Percentiles rank a stretch among this genome's conserved stretches.
These are phyloP conservation scores for Nephrotoma flavescens DNA, from an alignment of 2,888 invertebrate species.

Conservation along the genomic window DNA sequence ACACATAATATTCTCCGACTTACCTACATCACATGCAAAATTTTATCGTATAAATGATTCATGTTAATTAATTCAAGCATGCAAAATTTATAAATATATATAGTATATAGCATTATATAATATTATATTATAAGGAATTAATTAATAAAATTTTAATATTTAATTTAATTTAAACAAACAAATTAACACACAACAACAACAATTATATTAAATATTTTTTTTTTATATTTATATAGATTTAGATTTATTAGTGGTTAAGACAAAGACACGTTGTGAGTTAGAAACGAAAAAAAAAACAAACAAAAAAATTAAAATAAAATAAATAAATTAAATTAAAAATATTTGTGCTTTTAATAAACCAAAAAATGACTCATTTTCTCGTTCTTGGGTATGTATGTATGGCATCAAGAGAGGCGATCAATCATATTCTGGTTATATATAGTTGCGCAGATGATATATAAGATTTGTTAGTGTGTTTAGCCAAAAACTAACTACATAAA, in stretches of 20 bases:
- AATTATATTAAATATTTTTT: neutral
- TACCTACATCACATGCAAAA: neutral
- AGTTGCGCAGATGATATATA: neutral
- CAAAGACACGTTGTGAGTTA: slow-evolving; percentile 8
- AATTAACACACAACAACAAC: neutral
- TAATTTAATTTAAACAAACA: neutral
- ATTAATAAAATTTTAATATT: neutral
- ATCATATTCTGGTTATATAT: neutral
- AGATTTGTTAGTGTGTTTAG: neutral
- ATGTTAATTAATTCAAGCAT: neutral
- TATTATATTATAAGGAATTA: neutral
- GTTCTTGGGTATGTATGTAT: neutral
- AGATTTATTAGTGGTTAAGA: slow-evolving; percentile 5
- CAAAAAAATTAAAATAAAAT: neutral
- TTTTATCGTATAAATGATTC: neutral
- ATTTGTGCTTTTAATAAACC: neutral
- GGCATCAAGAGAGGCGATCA: neutral
- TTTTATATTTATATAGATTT: neutral
- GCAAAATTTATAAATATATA: neutral
- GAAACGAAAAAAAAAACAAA: neutral
- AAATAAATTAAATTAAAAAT: neutral
- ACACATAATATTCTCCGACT: neutral
- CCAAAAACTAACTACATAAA: no score
- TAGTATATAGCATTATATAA: neutral
- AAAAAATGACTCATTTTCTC: neutral